Evolutionary conservation across 2,113 vertebrate genomes (phyloP), one percentile per base, ranked within the genome.

Genomic region (Erpornis zantholeuca): DNA sequence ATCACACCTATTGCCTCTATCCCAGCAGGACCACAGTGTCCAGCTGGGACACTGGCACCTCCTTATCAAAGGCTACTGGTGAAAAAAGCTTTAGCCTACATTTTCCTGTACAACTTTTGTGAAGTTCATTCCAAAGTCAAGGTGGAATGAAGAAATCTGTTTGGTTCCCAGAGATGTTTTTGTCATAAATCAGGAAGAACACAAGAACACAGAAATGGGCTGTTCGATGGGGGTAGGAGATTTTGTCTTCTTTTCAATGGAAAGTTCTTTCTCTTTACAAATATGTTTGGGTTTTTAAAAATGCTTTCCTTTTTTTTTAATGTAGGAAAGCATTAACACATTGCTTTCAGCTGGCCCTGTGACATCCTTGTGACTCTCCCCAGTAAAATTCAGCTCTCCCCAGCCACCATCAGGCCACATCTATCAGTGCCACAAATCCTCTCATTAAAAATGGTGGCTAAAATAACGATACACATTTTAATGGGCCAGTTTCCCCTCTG

Each of bases 361-460:
- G 45, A 56, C 44, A 70, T 52, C 47, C 22, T 38, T 3, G 24
- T 44, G 17, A 4, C 2, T 2, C 16, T 90, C 36, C 52, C 72
- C 11, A 3, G 13, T 66, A 59, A 77, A n/a, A 35, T 63, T 64
- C 5, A 1, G 22, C 77, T 19, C 24, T 81, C 15, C 52, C 44
- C 36, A 54, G 33, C 57, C 56, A 80, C 76, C 52, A 19, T 63
- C 8, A 13, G 24, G 54, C 60, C 0, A 3, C 47, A 65, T 78
- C 75, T 71, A 23, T 78, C 80, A 29, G 57, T 76, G 82, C 76
- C 68, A 45, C 90, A 94, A 82, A 96, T 88, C 82, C 76, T 78
- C 86, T 42, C 10, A 53, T 82, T 78, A 71, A 90, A 86, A 81
- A 72, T 50, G 61, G 53, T 81, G 45, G 49, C 56, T 89, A 78